These are phyloP conservation scores for Anthrax anthrax DNA, from an alignment of 2,888 invertebrate species.

Conservation along the genomic window DNA sequence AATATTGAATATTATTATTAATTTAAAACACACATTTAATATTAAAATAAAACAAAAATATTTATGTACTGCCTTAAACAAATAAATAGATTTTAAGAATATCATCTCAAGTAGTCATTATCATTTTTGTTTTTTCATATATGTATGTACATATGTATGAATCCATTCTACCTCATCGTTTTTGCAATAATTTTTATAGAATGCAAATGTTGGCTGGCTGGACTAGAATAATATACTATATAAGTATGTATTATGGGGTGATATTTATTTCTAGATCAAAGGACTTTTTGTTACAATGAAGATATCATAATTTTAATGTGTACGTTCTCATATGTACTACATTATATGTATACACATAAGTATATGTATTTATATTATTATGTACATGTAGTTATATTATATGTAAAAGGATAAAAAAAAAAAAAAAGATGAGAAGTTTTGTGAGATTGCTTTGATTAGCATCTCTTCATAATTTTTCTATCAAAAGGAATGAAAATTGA, in stretches of 20 bases:
- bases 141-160: neutral
- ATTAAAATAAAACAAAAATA: no score
- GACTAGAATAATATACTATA: slow-evolving; percentile 2
- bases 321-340: neutral
- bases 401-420: neutral
- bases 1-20: no score
- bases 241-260: neutral
- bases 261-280: slow-evolving; percentile 5
- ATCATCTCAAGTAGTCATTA: no score
- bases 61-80: no score
- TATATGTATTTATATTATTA: neutral
- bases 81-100: no score
- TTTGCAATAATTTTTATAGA: no score
- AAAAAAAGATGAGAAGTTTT: neutral
- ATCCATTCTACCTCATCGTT: neutral
- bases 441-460: slow-evolving; percentile 8
- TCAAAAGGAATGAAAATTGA: slow-evolving; percentile 10
- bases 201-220: neutral
- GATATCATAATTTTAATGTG: no score
- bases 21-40: no score
- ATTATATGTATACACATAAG: neutral
- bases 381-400: neutral
- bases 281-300: slow-evolving; percentile 5
- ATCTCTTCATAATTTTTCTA: slow-evolving; percentile 11
- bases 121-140: no score